Evolutionary conservation across 2,888 invertebrate species (phyloP).

Genomic region (Macrosoma leucophasiata): DNA sequence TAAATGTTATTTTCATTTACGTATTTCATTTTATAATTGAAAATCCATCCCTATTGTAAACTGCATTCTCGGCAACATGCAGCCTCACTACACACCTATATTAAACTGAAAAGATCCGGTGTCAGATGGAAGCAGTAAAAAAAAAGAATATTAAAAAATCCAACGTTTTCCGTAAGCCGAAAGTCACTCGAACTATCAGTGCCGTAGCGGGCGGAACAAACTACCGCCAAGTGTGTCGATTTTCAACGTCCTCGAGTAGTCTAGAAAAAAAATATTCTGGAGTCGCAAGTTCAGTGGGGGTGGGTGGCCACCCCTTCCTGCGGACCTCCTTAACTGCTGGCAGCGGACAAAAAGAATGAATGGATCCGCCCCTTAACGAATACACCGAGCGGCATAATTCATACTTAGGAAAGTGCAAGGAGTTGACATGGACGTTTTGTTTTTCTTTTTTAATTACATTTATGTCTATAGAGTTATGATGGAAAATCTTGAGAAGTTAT

Average conservation of each 20-base stretch:
- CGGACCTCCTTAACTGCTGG: conserved; percentile 71
- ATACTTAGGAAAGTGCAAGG: conserved; percentile 73
- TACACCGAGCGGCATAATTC: conserved; percentile 76
- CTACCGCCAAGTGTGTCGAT: conserved; percentile 74
- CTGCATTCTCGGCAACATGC: too few species aligned
- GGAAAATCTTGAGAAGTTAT: too few species aligned
- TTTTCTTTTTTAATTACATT: conserved; percentile 36
- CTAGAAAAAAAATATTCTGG: conserved; percentile 73
- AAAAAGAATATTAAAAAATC: conserved; percentile 43
- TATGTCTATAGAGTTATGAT: conserved; percentile 25
- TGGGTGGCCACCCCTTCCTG: conserved; percentile 41
- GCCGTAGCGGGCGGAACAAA: conserved; percentile 60
- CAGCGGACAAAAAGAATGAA: conserved; percentile 75
- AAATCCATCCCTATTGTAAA: too few species aligned
- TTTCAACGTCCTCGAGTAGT: conserved; percentile 66
- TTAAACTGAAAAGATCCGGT: too few species aligned
- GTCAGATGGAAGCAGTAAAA: conserved; percentile 30
- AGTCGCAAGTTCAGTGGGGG: conserved; percentile 63
- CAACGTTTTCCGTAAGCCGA: conserved; percentile 41
- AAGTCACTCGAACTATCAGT: conserved; percentile 71
- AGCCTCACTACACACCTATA: too few species aligned
- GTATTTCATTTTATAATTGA: too few species aligned
- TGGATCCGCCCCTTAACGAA: conserved; percentile 75
- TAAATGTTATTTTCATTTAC: too few species aligned
- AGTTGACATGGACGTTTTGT: conserved; percentile 59